Percentiles rank a stretch among this genome's conserved stretches.
phyloP scores from a whole-genome alignment of 1,140 invertebrate genomes.

The Drosophila murphyi region DNA sequence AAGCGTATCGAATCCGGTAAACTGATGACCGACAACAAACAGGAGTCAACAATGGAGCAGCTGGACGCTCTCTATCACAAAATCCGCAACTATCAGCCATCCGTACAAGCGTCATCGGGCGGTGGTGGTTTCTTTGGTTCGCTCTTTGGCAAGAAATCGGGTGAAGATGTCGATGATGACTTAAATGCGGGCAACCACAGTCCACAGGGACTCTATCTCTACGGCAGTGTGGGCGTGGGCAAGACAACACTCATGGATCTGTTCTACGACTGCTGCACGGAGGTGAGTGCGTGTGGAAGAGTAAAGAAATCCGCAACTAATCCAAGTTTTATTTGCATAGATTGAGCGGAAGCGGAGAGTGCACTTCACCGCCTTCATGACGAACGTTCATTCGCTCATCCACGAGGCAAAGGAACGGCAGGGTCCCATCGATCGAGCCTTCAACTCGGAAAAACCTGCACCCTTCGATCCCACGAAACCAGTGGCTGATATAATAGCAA shows the following conservation, averaged over 20 bases:
- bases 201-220: slow-evolving; percentile 92
- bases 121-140: slow-evolving; percentile 85
- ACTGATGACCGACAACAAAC: slow-evolving; percentile 89
- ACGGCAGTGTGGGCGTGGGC: slow-evolving; percentile 95
- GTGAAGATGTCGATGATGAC: slow-evolving; percentile 42
- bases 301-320: background rate
- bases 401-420: slow-evolving; percentile 92
- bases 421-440: slow-evolving; percentile 86
- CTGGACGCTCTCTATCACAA: slow-evolving; percentile 90
- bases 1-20: slow-evolving; percentile 87
- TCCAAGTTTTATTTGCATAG: slow-evolving; percentile 59
- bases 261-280: slow-evolving; percentile 92
- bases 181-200: slow-evolving; percentile 73
- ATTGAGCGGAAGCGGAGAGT: slow-evolving; percentile 91
- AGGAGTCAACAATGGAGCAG: slow-evolving; percentile 88
- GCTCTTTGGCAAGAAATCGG: slow-evolving; percentile 60
- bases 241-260: slow-evolving; percentile 99
- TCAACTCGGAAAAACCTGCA: slow-evolving; percentile 87
- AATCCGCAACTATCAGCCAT: slow-evolving; percentile 87
- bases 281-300: slow-evolving; percentile 84
- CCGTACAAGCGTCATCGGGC: slow-evolving; percentile 74
- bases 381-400: slow-evolving; percentile 95
- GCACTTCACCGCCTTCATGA: slow-evolving; percentile 99
- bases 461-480: slow-evolving; percentile 97
- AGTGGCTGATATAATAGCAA: slow-evolving; percentile 94